Conservation (phyloP, 2,113 vertebrate species). For the Ahaetulla prasina region DNA sequence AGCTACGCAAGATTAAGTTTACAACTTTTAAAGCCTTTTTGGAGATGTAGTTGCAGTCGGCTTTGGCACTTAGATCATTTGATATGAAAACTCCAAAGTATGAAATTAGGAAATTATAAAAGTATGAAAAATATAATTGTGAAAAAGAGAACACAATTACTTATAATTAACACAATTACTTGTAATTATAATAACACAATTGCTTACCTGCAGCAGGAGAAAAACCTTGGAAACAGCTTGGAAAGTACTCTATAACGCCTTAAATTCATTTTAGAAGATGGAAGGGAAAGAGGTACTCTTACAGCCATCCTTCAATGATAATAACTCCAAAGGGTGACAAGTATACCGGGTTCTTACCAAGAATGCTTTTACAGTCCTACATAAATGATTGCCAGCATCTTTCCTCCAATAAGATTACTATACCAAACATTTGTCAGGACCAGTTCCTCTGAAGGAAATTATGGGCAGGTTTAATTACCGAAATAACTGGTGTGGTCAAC, state of each 20-base stretch:
- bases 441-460: not conserved
- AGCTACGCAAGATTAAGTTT: too few species aligned
- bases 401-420: not conserved
- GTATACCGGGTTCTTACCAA: not conserved
- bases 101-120: too few species aligned
- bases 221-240: not conserved
- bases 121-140: too few species aligned
- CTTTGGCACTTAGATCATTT: too few species aligned
- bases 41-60: too few species aligned
- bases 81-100: too few species aligned
- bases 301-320: not conserved
- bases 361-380: not conserved
- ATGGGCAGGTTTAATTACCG: not conserved
- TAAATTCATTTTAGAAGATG: not conserved
- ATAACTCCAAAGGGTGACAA: not conserved
- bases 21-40: too few species aligned
- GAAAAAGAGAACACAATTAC: too few species aligned
- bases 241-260: not conserved
- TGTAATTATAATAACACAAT: too few species aligned
- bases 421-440: not conserved
- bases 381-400: not conserved
- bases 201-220: not conserved
- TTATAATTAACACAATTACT: too few species aligned
- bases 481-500: not conserved
- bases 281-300: not conserved